phyloP scores from a whole-genome alignment of 2,888 invertebrate genomes.

The Willowsia nigromaculata region DNA sequence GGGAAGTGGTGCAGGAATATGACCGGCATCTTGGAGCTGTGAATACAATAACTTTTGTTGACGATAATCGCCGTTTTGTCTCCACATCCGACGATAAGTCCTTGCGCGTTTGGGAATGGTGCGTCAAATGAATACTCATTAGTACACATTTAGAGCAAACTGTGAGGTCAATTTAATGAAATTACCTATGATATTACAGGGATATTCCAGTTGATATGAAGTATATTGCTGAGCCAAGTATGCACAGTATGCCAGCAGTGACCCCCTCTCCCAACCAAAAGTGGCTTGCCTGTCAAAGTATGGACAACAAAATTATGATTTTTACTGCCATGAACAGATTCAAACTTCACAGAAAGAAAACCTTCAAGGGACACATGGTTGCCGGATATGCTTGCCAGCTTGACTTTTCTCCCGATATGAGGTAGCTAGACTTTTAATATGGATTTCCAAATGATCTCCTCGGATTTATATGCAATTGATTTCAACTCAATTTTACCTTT shows the following conservation, averaged over 20 bases:
- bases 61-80: slow-evolving; percentile 98
- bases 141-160: background rate
- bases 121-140: slow-evolving; percentile 55
- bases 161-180: background rate
- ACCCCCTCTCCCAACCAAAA: slow-evolving; percentile 97
- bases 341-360: slow-evolving; percentile 98
- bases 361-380: slow-evolving; percentile 99
- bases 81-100: slow-evolving; percentile 99
- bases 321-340: slow-evolving; percentile 98
- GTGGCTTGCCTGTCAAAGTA: slow-evolving; percentile 99
- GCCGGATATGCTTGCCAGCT: slow-evolving; percentile 98
- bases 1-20: slow-evolving; percentile 98
- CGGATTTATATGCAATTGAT: slow-evolving; percentile 11
- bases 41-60: slow-evolving; percentile 99
- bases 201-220: slow-evolving; percentile 99
- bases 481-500: background rate
- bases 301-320: slow-evolving; percentile 98
- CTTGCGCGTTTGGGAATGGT: slow-evolving; percentile 99
- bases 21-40: slow-evolving; percentile 99
- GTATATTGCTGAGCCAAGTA: slow-evolving; percentile 99
- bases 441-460: no score
- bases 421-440: no score
- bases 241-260: slow-evolving; percentile 99
- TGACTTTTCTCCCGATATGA: slow-evolving; percentile 99
- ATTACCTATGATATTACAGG: slow-evolving; percentile 79